These are phyloP conservation scores for Athene noctua DNA, from an alignment of 2,113 vertebrate species.

Conservation along the genomic window DNA sequence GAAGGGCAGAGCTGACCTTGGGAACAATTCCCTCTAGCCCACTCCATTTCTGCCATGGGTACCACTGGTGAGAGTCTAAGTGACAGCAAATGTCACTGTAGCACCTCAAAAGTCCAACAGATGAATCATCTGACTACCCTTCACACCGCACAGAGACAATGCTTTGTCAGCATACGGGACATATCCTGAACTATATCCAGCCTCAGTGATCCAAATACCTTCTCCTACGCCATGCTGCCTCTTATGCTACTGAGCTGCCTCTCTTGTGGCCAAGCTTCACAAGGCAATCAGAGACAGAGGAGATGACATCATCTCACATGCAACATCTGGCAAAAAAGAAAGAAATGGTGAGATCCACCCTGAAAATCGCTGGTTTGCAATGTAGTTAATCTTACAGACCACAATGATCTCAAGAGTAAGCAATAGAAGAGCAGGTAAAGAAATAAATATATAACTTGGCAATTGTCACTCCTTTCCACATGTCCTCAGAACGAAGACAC, in stretches of 20 bases:
- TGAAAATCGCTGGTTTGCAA: not conserved
- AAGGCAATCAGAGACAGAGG: not conserved
- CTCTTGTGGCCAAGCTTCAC: not conserved
- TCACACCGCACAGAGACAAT: not conserved
- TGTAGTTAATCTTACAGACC: not conserved
- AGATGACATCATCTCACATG: not conserved
- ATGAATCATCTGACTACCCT: not conserved
- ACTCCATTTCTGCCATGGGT: not conserved
- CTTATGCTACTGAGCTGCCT: not conserved
- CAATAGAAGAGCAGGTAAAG: not conserved
- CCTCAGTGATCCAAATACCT: not conserved
- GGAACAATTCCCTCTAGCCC: not conserved
- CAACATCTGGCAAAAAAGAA: not conserved
- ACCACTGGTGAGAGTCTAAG: not conserved
- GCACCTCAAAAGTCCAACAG: not conserved
- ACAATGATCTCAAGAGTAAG: not conserved
- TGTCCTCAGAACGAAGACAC: not conserved
- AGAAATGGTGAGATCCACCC: not conserved
- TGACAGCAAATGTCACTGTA: not conserved
- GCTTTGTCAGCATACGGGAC: not conserved
- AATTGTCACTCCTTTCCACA: not conserved
- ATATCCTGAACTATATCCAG: not conserved
- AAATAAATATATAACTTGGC: not conserved
- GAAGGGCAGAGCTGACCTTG: not conserved
- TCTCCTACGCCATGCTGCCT: not conserved